phyloP scores from a whole-genome alignment of 2,888 invertebrate genomes.

The Xanthia icteritia region DNA sequence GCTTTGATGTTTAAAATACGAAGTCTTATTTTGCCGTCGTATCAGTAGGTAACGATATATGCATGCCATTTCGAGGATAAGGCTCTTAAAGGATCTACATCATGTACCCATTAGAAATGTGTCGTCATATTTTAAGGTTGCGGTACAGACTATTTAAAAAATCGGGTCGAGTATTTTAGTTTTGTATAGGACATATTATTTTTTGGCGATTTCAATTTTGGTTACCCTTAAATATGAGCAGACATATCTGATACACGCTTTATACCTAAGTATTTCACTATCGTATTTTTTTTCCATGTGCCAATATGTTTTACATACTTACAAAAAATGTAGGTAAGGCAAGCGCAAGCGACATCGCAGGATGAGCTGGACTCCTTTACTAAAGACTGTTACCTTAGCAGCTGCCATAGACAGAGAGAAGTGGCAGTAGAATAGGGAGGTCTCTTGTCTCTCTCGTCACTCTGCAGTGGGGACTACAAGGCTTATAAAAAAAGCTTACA shows the following conservation, averaged over 20 bases:
- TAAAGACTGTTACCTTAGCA: not conserved
- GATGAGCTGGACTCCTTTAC: too few relatives aligned
- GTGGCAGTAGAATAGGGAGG: not conserved
- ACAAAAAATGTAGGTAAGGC: not conserved
- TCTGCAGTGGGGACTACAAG: too few relatives aligned
- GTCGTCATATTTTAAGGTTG: too few relatives aligned
- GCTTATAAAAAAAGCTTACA: too few relatives aligned
- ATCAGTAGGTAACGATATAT: not conserved
- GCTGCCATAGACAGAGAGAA: not conserved
- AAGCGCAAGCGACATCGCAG: not conserved
- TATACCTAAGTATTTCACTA: not conserved
- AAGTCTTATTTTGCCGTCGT: not conserved
- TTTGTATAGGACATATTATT: too few relatives aligned
- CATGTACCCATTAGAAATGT: too few relatives aligned
- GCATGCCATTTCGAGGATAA: not conserved
- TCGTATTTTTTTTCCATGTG: not conserved
- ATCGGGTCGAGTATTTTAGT: too few relatives aligned
- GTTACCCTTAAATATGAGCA: too few relatives aligned
- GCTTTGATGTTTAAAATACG: not conserved
- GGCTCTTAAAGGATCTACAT: not conserved
- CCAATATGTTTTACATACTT: not conserved
- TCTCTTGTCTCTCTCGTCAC: too few relatives aligned
- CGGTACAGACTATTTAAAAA: too few relatives aligned
- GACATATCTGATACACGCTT: too few relatives aligned
- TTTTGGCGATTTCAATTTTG: too few relatives aligned